Percentiles rank a stretch among this genome's conserved stretches.
Evolutionary conservation across 2,113 vertebrate genomes (phyloP).

Genomic region (Zosterops japonicus): DNA sequence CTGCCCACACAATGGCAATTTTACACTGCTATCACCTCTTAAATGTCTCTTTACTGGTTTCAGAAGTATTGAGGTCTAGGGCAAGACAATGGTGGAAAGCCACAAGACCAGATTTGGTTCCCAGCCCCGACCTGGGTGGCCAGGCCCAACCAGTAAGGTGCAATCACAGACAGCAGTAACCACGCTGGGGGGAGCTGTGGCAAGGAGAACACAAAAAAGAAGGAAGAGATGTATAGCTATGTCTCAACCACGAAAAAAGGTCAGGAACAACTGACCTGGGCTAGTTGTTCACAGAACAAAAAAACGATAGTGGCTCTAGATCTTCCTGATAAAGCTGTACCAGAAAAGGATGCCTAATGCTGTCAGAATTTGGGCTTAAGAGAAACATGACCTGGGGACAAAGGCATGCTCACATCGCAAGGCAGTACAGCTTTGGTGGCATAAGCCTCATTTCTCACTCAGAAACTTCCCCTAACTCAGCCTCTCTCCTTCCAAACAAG

Average conservation of each 20-base stretch:
- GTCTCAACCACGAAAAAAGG: not conserved
- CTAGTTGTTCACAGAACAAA: not conserved
- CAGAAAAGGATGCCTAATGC: not conserved
- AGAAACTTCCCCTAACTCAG: not conserved
- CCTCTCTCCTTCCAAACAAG: not conserved
- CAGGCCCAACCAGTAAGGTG: not conserved
- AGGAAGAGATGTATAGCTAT: not conserved
- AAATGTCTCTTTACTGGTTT: not conserved
- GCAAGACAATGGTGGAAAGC: not conserved
- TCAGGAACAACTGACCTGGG: not conserved
- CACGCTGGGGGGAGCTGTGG: not conserved
- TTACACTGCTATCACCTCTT: not conserved
- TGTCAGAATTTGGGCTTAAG: not conserved
- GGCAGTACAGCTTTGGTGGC: not conserved
- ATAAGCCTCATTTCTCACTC: not conserved
- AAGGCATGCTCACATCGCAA: rapidly evolving
- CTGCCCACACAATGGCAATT: not conserved
- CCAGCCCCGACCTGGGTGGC: not conserved
- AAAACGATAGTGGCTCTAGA: rapidly evolving
- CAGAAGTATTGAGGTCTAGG: not conserved
- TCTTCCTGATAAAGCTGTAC: not conserved
- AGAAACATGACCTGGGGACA: not conserved
- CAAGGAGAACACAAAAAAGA: not conserved
- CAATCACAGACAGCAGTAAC: not conserved
- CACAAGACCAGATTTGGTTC: not conserved